Base-by-base conservation (phyloP, 92 coral and sea anemone genomes). In the Zoanthus solanderi region DNA sequence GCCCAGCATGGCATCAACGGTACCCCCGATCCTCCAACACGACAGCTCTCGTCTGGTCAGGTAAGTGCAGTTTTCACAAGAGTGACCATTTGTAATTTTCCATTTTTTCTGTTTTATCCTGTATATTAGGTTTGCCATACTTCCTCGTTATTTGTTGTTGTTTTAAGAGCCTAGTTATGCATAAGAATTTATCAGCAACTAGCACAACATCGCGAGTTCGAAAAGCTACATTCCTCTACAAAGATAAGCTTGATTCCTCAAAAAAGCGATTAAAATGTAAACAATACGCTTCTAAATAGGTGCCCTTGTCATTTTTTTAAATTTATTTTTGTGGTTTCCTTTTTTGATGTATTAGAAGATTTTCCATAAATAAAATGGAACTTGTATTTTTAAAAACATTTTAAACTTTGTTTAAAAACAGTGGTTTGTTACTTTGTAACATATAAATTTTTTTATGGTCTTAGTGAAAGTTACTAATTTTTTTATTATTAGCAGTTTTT, bases 1-100 rank as follows among this genome's bases (percentile, higher is more conserved):
- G 79, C 92, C 45, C 93, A 89, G 56, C 90, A 85, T 79, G 94
- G 96, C 9, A 87, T 95, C 52, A 95, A 95, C 89, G 98, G 98
- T 91, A 95, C 89, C 88, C 96, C 95, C 18, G 98, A 95, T 61
- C 92, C 93, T 31, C 79, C 94, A 63, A 88, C 85, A 66, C 60
- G 98, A 58, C 88, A 81, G 45, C 69, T 92, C 7, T 92, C 95
- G 86, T 90, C 90, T 85, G 93, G 91, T 76, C 98, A 95, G 95
- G 98, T 95, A 93, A 79, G 96, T 84, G 52, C 45, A 78, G 32
- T 78, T 75, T 69, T 8, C 30, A 17, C 87, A 45, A 81, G 75
- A 81, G 37, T 7, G 85, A 66, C 56, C 12, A 1, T 23, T 66
- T 23, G 30, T 30, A 76, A 32, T 18, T 63, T 79, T 79, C 13